phyloP scores from a whole-genome alignment of 2,113 vertebrate species.

The Rhadina sibilatrix region DNA sequence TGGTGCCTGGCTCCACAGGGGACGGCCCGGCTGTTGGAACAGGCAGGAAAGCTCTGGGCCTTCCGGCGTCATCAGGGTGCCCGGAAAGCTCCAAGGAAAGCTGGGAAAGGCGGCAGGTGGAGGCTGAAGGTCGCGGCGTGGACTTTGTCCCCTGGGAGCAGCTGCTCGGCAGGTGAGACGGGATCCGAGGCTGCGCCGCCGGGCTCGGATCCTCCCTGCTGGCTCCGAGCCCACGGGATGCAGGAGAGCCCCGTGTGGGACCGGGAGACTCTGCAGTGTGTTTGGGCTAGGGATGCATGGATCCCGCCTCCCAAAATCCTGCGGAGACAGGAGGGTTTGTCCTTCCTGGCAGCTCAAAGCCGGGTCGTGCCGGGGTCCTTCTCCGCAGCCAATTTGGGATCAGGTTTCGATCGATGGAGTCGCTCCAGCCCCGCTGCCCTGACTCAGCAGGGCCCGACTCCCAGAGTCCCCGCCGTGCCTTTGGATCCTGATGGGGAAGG shows the following conservation, averaged over 20 bases:
- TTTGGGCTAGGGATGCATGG: rapidly evolving
- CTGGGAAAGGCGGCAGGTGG: background rate
- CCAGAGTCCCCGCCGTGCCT: rapidly evolving
- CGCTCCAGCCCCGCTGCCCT: background rate
- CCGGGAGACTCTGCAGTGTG: background rate
- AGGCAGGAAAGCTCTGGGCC: background rate
- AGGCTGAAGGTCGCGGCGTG: background rate
- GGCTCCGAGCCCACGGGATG: rapidly evolving
- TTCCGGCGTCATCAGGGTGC: rapidly evolving
- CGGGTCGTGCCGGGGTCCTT: background rate
- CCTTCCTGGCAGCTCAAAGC: background rate
- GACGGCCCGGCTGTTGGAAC: background rate
- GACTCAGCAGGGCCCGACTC: conserved; percentile 36
- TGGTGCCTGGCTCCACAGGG: rapidly evolving
- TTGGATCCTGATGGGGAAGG: background rate
- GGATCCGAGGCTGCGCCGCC: rapidly evolving
- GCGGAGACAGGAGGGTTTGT: rapidly evolving
- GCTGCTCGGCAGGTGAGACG: background rate
- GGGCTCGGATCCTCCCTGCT: background rate
- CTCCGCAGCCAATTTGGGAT: background rate
- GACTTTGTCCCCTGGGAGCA: conserved; percentile 2
- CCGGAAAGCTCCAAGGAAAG: background rate
- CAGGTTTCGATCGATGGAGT: conserved; percentile 30
- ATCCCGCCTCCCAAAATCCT: background rate
- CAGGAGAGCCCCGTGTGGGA: rapidly evolving